A percentile compares a stretch with the other conserved stretches of the same genome.
phyloP scores from a whole-genome alignment of 2,888 invertebrate genomes.

The Leucophenga montana region DNA sequence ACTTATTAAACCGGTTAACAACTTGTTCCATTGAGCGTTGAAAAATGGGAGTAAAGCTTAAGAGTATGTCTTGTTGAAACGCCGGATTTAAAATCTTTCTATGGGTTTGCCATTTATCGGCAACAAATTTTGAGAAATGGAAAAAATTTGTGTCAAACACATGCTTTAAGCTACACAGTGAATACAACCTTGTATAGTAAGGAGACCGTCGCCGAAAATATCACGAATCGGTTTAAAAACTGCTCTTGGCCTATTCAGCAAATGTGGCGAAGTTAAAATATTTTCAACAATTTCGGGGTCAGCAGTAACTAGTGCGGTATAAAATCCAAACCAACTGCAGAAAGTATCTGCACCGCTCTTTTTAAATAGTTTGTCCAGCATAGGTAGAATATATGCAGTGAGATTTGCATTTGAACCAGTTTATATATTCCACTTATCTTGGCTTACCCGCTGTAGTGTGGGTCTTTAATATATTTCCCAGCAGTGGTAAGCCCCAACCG shows the following conservation, averaged over 20 bases:
- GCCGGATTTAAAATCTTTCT: slow-evolving; percentile 21
- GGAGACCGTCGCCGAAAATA: not conserved
- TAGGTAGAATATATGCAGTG: not conserved
- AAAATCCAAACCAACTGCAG: not conserved
- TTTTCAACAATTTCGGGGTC: slow-evolving; percentile 8
- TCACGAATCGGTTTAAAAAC: not conserved
- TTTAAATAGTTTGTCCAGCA: not conserved
- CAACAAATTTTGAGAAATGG: not conserved
- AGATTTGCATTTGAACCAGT: not conserved
- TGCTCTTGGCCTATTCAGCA: not conserved
- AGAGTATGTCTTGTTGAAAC: slow-evolving; percentile 19
- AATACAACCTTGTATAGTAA: not conserved
- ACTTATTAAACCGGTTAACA: not conserved
- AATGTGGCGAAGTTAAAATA: slow-evolving; percentile 2
- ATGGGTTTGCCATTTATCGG: slow-evolving; percentile 14
- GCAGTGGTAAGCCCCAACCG: not conserved
- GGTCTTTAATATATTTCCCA: not conserved
- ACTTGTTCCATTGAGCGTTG: not conserved
- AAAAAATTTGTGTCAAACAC: not conserved
- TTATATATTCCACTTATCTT: not conserved
- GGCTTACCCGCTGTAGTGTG: not conserved
- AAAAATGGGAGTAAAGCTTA: slow-evolving; percentile 15
- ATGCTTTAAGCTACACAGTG: not conserved
- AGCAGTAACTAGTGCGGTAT: not conserved
- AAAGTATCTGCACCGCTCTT: not conserved